Evolutionary conservation across 2,113 vertebrate genomes (phyloP).

Genomic region (Hemicordylus capensis): DNA sequence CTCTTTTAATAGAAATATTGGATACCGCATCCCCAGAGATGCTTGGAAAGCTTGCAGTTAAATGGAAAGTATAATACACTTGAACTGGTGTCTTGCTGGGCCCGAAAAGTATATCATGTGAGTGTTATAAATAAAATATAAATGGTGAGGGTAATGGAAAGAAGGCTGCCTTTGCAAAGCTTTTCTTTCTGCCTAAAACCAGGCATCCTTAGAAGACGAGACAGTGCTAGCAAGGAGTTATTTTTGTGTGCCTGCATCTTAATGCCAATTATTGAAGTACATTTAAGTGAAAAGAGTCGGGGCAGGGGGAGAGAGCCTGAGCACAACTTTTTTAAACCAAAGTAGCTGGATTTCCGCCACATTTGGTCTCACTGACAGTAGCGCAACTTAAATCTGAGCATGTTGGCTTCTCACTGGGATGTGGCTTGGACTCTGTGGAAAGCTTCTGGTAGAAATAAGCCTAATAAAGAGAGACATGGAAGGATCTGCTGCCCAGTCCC

Average conservation of each 20-base stretch:
- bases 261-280: constrained; percentile 2
- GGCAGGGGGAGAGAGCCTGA: not conserved
- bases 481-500: not conserved
- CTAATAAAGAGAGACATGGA: not conserved
- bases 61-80: constrained; percentile 28
- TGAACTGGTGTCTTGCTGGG: constrained; percentile 15
- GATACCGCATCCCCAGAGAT: constrained; percentile 4
- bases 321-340: not conserved
- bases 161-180: constrained; percentile 5
- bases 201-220: not conserved
- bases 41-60: constrained; percentile 17
- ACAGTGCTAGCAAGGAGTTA: not conserved
- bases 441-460: not conserved
- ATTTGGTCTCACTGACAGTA: not conserved
- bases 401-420: not conserved
- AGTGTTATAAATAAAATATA: constrained; percentile 32
- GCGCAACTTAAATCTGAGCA: not conserved
- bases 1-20: constrained; percentile 30
- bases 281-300: not conserved
- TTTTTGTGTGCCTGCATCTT: not conserved
- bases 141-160: constrained; percentile 10
- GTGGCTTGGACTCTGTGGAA: not conserved
- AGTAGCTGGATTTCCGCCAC: not conserved
- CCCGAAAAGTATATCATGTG: constrained; percentile 14
- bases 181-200: constrained; percentile 13